These are phyloP conservation scores for Neofelis nebulosa DNA, from an alignment of 2,113 vertebrate species.

Conservation along the genomic window DNA sequence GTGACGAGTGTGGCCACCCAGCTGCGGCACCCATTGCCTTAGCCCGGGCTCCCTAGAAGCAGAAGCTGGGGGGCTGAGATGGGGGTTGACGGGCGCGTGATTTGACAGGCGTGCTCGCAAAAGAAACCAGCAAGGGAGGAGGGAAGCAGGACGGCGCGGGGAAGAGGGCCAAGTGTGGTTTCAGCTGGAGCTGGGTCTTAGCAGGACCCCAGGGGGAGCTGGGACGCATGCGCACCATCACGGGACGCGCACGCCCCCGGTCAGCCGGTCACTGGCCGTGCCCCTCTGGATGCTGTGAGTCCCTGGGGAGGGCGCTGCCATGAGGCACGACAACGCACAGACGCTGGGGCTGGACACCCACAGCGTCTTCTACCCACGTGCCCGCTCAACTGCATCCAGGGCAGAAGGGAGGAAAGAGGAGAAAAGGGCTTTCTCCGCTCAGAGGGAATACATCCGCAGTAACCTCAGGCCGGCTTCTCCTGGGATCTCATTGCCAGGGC, in stretches of 20 bases:
- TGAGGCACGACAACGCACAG: neutral
- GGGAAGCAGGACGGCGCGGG: neutral
- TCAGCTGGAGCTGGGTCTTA: neutral
- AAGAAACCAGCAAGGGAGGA: neutral
- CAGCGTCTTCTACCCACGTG: accelerated
- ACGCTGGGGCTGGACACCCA: neutral
- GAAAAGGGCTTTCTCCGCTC: neutral
- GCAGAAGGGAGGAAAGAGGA: neutral
- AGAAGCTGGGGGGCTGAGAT: neutral
- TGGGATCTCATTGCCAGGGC: neutral
- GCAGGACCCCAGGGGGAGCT: neutral
- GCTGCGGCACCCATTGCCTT: neutral
- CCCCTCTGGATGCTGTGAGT: neutral
- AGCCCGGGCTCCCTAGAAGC: neutral
- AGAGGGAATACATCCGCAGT: accelerated
- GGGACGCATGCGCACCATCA: accelerated
- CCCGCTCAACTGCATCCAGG: neutral
- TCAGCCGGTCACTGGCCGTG: neutral
- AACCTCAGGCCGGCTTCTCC: neutral
- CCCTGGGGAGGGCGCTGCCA: neutral
- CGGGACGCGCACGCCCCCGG: accelerated
- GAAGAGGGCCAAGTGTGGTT: too few species aligned
- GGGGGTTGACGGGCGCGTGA: neutral
- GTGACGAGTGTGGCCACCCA: too few species aligned
- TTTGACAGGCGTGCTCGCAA: neutral